Base-by-base conservation (phyloP, 64 coral and sea anemone genomes). In the Porites lutea region DNA sequence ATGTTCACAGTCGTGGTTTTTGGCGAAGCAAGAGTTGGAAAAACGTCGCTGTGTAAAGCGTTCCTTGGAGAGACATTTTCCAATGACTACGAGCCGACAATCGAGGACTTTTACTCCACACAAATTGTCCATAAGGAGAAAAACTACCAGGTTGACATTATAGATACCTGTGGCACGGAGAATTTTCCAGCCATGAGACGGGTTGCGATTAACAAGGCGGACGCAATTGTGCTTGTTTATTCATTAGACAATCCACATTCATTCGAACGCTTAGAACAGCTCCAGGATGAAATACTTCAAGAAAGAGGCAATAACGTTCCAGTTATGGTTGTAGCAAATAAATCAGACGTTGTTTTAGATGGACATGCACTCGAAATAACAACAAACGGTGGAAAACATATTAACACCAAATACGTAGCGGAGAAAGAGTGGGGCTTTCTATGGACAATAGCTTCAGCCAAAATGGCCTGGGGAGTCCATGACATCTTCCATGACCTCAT, bases 131-230 rank as follows among this genome's bases (percentile, higher is more conserved):
- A 91, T 48, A 91, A 89, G 47, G 89, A 95, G 52, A 95, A 70
- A 60, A 88, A 90, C 12, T 95, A 87, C 54, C 88, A 91, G 60
- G 82, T 95, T 5, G 89, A 95, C 63, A 95, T 95, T 48, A 90
- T 95, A 47, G 93, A 95, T n/a, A 95, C 93, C 4, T 88, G 88
- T 16, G 93, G 93, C 20, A 79, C 93, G 4, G 93, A 95, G 74
- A 90, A 74, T 58, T 95, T 95, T 68, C 88, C 93, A 6, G 88
- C 93, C 12, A 95, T 95, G 93, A 80, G 93, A 19, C 69, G 76
- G 5, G 73, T 95, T 45, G 88, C 91, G 19, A 95, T 95, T 13
- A 75, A 95, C 19, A 86, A 84, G 66, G 92, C 92, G 44, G 92
- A 93, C 76, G 92, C 92, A 2, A 89, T 93, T 37, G 21, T 93